Conservation (phyloP, 2,797 vertebrate species). For the Myotis pilosus region DNA sequence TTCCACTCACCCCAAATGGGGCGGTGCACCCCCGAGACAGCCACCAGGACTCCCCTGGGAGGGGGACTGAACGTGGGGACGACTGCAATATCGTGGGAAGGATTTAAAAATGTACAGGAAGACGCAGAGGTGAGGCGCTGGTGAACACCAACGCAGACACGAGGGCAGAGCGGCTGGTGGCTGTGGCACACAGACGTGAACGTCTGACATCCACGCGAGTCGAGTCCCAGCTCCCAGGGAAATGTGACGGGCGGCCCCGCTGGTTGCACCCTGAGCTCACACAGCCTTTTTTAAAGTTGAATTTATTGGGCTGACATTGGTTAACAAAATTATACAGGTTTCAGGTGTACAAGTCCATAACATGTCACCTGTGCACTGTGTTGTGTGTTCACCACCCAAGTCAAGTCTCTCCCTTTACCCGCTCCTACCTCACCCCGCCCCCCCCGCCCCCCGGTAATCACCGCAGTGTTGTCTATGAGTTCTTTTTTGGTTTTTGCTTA, state of each 20-base stretch:
- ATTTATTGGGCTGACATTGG: not conserved
- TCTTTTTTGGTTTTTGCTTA: not conserved
- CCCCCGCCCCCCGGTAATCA: not conserved
- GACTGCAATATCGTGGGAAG: not conserved
- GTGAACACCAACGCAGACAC: not conserved
- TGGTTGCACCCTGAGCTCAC: not conserved
- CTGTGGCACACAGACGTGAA: not conserved
- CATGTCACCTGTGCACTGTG: not conserved
- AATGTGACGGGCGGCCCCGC: not conserved
- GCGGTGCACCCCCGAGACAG: not conserved
- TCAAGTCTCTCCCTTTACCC: not conserved
- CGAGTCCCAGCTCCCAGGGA: not conserved
- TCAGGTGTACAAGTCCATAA: not conserved
- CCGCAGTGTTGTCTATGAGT: not conserved
- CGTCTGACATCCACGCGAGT: not conserved
- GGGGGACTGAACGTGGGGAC: not conserved
- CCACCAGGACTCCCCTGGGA: not conserved
- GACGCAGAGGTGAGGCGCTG: not conserved
- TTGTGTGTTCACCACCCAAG: not conserved
- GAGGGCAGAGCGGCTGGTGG: too few species aligned
- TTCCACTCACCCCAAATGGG: not conserved
- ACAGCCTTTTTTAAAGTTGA: too few species aligned
- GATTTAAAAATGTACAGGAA: not conserved
- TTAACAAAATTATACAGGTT: not conserved
- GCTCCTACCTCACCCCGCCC: accelerated